Evolutionary conservation across 2,113 vertebrate species (phyloP).

Genomic region (Oophaga pumilio): DNA sequence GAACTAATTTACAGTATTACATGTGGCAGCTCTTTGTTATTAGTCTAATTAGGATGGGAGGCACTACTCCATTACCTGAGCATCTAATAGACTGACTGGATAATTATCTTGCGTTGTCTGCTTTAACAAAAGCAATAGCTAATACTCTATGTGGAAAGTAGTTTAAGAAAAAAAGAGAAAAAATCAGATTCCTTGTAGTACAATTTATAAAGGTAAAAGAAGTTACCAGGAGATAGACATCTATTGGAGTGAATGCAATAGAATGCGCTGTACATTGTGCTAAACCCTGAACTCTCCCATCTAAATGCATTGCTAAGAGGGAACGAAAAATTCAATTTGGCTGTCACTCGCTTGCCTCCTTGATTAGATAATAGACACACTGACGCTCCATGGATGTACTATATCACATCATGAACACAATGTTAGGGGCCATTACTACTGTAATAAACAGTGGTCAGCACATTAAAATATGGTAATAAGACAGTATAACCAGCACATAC

Average conservation of each 20-base stretch:
- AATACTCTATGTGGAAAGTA: background rate
- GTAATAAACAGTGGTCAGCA: slow-evolving; percentile 52
- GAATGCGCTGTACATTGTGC: background rate
- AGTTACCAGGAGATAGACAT: slow-evolving; percentile 42
- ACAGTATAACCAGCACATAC: slow-evolving; percentile 29
- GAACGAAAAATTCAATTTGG: slow-evolving; percentile 50
- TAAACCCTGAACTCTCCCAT: slow-evolving; percentile 16
- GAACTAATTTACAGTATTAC: background rate
- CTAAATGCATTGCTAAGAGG: slow-evolving; percentile 24
- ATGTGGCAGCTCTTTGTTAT: background rate
- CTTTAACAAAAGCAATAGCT: slow-evolving; percentile 4
- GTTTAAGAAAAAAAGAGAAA: background rate
- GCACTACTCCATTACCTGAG: background rate
- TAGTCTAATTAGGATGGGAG: no score
- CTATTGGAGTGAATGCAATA: slow-evolving; percentile 16
- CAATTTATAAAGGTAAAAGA: slow-evolving; percentile 36
- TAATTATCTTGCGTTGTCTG: background rate
- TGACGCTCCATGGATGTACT: slow-evolving; percentile 42
- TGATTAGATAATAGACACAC: slow-evolving; percentile 57
- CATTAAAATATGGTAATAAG: slow-evolving; percentile 50
- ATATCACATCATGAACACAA: slow-evolving; percentile 50
- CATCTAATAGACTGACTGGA: background rate
- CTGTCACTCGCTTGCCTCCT: slow-evolving; percentile 43
- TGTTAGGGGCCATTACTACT: slow-evolving; percentile 44
- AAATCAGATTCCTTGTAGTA: background rate